Evolutionary conservation across 2,797 vertebrate genomes (phyloP).

Genomic region (Cossypha heuglini): DNA sequence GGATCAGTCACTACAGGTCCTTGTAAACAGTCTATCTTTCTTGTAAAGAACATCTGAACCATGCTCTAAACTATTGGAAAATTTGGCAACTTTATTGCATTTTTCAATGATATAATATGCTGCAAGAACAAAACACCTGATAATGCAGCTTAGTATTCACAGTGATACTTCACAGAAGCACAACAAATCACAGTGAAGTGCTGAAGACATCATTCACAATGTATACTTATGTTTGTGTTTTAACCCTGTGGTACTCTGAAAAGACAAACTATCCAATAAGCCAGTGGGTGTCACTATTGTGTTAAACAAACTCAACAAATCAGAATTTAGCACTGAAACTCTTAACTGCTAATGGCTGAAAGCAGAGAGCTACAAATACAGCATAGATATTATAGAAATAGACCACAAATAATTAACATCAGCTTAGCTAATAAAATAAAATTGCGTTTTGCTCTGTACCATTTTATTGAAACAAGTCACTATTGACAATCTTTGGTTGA

Average conservation of each 20-base stretch:
- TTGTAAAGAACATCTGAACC: not conserved
- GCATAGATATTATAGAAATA: not conserved
- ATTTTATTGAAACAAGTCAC: not conserved
- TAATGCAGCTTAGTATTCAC: not conserved
- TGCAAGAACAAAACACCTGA: not conserved
- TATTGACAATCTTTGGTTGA: not conserved
- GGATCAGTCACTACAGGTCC: not conserved
- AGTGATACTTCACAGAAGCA: not conserved
- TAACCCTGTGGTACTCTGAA: not conserved
- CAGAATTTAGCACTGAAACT: not conserved
- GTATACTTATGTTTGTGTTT: not conserved
- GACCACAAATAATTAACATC: not conserved
- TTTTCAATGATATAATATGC: not conserved
- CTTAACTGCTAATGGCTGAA: not conserved
- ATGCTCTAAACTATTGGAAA: not conserved
- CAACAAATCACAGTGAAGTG: not conserved
- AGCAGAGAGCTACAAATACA: not conserved
- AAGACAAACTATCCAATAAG: not conserved
- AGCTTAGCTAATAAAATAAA: not conserved
- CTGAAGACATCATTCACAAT: not conserved
- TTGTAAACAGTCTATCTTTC: not conserved
- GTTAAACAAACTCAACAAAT: not conserved
- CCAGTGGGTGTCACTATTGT: slow-evolving; percentile 58
- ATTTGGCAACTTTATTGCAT: not conserved
- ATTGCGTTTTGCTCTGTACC: not conserved